Conservation (phyloP, 2,797 vertebrate species). For the Tokudaia muenninki region DNA sequence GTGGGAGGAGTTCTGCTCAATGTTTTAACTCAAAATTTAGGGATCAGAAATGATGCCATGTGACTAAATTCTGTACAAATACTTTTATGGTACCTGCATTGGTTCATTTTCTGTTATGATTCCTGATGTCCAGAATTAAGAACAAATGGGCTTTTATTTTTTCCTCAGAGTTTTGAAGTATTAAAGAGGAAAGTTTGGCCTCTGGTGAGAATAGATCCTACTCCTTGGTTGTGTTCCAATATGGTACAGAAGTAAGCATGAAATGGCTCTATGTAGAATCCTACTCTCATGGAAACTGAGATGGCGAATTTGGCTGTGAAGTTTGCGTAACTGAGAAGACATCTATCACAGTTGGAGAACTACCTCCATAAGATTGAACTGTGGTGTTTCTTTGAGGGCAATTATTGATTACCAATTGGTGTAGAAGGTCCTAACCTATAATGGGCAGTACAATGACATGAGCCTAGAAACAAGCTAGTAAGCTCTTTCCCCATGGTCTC, state of each 20-base stretch:
- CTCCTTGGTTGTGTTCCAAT: too few species aligned
- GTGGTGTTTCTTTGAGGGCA: neutral
- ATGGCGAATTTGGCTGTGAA: neutral
- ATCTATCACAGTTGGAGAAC: too few species aligned
- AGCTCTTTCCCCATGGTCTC: neutral
- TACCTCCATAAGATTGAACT: neutral
- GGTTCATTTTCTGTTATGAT: neutral
- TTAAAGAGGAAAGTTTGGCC: neutral
- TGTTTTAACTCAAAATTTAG: slow-evolving; percentile 33
- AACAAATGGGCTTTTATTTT: neutral
- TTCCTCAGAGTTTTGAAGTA: neutral
- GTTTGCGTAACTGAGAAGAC: neutral
- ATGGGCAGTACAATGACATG: neutral
- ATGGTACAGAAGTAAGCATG: neutral
- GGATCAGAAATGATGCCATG: neutral
- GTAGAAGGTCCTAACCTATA: neutral
- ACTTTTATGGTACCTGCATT: neutral
- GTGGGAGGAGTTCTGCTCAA: neutral
- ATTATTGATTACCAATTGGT: neutral
- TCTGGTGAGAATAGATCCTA: neutral
- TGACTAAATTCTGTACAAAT: neutral
- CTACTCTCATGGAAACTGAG: neutral
- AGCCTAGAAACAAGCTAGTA: neutral
- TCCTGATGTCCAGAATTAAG: neutral
- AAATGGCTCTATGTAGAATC: neutral